These are phyloP conservation scores for Ambastaia sidthimunki DNA, from an alignment of 2,797 vertebrate species.

Conservation along the genomic window DNA sequence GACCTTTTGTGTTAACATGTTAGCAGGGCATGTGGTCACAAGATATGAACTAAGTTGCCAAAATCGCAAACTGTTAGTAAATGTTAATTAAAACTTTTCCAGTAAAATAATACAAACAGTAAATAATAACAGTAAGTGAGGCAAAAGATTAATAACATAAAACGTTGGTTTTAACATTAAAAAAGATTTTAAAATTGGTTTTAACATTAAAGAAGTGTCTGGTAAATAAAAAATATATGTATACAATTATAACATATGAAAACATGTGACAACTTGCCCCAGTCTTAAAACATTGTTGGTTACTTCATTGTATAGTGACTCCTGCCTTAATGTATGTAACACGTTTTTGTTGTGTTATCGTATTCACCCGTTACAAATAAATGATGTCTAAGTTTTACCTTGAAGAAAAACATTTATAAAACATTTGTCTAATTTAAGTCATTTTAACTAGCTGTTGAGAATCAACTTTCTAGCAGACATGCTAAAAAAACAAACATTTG, in stretches of 20 bases:
- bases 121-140: no score
- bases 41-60: neutral
- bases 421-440: neutral
- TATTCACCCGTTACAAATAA: neutral
- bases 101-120: neutral
- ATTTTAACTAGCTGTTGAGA: neutral
- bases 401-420: neutral
- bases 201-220: no score
- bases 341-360: neutral
- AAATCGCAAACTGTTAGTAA: neutral
- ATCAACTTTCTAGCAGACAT: neutral
- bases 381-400: neutral
- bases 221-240: no score
- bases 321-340: neutral
- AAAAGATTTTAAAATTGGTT: no score
- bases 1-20: neutral
- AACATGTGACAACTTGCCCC: neutral
- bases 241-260: neutral
- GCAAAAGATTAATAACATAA: neutral
- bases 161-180: no score
- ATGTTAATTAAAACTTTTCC: neutral
- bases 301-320: neutral
- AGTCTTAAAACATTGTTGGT: no score
- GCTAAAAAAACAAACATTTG: neutral
- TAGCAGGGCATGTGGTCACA: neutral